Evolutionary conservation across 2,888 invertebrate species (phyloP).

Genomic region (Dolichomitus sp.): DNA sequence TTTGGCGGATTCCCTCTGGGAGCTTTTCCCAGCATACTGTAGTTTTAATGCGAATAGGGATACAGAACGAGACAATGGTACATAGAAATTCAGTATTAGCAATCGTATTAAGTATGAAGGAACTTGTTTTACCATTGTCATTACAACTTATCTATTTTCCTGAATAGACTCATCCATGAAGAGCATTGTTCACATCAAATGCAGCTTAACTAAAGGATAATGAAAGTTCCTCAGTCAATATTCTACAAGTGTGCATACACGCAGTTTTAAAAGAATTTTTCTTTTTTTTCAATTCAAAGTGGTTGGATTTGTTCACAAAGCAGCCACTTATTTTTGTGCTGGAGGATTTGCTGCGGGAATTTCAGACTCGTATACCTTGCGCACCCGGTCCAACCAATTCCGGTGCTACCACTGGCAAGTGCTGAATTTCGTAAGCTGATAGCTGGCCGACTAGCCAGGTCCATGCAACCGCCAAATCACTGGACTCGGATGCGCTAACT

Average conservation of each 20-base stretch:
- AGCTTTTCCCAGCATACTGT: conserved; percentile 41
- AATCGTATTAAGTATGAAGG: background rate
- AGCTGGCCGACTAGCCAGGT: conserved; percentile 22
- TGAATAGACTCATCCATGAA: background rate
- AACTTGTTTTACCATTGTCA: background rate
- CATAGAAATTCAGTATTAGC: background rate
- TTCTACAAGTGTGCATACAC: background rate
- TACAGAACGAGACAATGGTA: background rate
- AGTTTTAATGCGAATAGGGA: conserved; percentile 40
- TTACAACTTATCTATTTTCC: background rate
- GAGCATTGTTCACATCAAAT: background rate
- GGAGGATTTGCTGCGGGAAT: background rate
- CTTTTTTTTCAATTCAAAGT: background rate
- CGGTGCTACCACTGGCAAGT: conserved; percentile 26
- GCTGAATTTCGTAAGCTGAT: background rate
- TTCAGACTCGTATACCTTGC: background rate
- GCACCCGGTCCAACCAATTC: background rate
- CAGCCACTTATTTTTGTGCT: background rate
- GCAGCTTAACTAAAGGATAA: too few relatives aligned
- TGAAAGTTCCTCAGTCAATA: background rate
- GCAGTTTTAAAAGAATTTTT: background rate
- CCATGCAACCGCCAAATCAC: conserved; percentile 13
- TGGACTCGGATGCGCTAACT: conserved; percentile 33
- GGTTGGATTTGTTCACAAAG: background rate
- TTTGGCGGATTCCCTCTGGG: conserved; percentile 47